Evolutionary conservation across 2,888 invertebrate species (phyloP).

Genomic region (Xestoiulus laeticollis): DNA sequence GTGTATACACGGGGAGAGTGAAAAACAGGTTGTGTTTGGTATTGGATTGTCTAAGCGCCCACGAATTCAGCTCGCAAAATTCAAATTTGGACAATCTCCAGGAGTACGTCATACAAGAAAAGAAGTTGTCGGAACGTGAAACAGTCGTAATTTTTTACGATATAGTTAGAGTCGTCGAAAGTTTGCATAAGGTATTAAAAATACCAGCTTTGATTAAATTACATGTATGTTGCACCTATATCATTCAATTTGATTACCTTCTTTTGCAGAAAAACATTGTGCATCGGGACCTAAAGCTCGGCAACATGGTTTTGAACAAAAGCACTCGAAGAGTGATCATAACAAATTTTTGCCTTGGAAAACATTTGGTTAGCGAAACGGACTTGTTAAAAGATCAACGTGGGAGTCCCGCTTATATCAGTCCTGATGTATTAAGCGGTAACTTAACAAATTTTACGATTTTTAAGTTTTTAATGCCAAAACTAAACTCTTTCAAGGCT

Average conservation of each 20-base stretch:
- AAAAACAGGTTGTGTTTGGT: conserved; percentile 73
- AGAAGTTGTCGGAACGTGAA: conserved; percentile 77
- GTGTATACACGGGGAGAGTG: conserved; percentile 62
- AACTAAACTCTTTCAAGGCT: too few relatives aligned
- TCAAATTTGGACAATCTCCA: conserved; percentile 72
- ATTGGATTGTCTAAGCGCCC: conserved; percentile 76
- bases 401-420: conserved; percentile 83
- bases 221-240: not conserved
- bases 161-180: conserved; percentile 77
- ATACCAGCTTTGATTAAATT: too few relatives aligned
- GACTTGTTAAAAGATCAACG: conserved; percentile 78
- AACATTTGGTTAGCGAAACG: conserved; percentile 76
- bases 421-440: conserved; percentile 80
- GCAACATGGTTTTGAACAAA: conserved; percentile 79
- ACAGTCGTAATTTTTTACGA: conserved; percentile 78
- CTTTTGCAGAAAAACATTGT: conserved; percentile 75
- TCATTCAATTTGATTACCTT: not conserved
- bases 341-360: conserved; percentile 81
- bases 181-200: conserved; percentile 73
- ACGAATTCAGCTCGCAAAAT: conserved; percentile 71
- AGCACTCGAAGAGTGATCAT: conserved; percentile 72
- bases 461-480: too few relatives aligned
- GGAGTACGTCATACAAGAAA: conserved; percentile 79
- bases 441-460: too few relatives aligned
- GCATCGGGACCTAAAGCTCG: conserved; percentile 79